Evolutionary conservation across 2,888 invertebrate genomes (phyloP).

Genomic region (Falcaria lacertinaria): DNA sequence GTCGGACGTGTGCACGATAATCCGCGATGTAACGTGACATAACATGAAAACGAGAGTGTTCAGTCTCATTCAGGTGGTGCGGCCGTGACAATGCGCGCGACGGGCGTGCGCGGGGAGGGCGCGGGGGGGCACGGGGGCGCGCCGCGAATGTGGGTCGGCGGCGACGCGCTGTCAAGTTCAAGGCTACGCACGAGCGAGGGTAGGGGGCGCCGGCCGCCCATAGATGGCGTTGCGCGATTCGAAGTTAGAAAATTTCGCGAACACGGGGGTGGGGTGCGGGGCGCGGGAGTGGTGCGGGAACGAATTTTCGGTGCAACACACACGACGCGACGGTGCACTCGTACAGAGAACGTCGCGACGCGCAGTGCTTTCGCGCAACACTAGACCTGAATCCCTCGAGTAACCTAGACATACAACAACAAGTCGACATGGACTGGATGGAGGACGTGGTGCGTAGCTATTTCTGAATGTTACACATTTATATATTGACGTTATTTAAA

Average conservation of each 20-base stretch:
- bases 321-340: conserved; percentile 73
- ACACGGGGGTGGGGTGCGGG: conserved; percentile 55
- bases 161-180: conserved; percentile 74
- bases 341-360: conserved; percentile 74
- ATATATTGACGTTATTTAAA: conserved; percentile 8
- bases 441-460: conserved; percentile 71
- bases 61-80: conserved; percentile 63
- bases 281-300: conserved; percentile 60
- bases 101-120: conserved; percentile 27
- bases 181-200: conserved; percentile 59
- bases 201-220: conserved; percentile 53
- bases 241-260: conserved; percentile 68
- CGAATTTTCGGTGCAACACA: conserved; percentile 77
- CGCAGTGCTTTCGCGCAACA: conserved; percentile 65
- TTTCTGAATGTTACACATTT: conserved; percentile 12
- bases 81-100: conserved; percentile 60
- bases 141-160: conserved; percentile 69
- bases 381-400: conserved; percentile 52
- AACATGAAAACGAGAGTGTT: conserved; percentile 67
- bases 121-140: conserved; percentile 38
- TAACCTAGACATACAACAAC: conserved; percentile 52
- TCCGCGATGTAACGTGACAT: conserved; percentile 47
- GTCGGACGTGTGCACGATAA: conserved; percentile 37
- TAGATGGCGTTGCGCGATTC: conserved; percentile 73
- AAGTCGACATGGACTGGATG: conserved; percentile 74